Evolutionary conservation across 2,888 invertebrate genomes (phyloP).

Genomic region (Hylaea fasciaria): DNA sequence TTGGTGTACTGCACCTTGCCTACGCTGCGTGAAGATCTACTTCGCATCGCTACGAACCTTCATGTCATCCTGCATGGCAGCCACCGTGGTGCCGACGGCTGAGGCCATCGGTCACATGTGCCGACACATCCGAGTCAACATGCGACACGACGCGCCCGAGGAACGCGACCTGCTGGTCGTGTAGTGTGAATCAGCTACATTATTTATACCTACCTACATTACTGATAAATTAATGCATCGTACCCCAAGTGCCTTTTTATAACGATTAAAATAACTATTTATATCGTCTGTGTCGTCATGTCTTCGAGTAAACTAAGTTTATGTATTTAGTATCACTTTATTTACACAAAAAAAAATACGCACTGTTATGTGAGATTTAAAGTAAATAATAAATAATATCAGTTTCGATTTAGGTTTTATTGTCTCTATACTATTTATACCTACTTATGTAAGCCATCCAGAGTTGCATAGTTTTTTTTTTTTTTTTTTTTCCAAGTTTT

Average conservation of each 20-base stretch:
- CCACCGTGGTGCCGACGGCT: constrained; percentile 86
- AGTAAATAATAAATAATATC: not conserved
- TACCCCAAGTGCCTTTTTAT: constrained; percentile 45
- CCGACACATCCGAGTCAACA: constrained; percentile 85
- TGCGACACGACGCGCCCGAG: constrained; percentile 83
- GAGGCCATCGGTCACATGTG: constrained; percentile 87
- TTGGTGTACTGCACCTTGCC: constrained; percentile 89
- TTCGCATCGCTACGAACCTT: constrained; percentile 86
- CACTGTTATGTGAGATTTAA: not conserved
- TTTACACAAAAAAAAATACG: not conserved
- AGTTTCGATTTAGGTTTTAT: too few relatives aligned
- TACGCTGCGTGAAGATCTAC: constrained; percentile 88
- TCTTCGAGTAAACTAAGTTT: not conserved
- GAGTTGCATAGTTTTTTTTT: too few relatives aligned
- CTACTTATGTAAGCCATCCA: too few relatives aligned
- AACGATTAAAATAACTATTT: not conserved
- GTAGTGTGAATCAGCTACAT: constrained; percentile 44
- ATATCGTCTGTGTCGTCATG: not conserved
- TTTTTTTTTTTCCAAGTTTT: too few relatives aligned
- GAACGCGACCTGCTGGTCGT: constrained; percentile 71
- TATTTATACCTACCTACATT: not conserved
- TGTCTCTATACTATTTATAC: too few relatives aligned
- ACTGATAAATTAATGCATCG: constrained; percentile 1
- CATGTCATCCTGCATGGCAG: constrained; percentile 84
- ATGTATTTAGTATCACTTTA: not conserved